phyloP scores from a whole-genome alignment of 1,140 invertebrate species.

The Wasmannia auropunctata region DNA sequence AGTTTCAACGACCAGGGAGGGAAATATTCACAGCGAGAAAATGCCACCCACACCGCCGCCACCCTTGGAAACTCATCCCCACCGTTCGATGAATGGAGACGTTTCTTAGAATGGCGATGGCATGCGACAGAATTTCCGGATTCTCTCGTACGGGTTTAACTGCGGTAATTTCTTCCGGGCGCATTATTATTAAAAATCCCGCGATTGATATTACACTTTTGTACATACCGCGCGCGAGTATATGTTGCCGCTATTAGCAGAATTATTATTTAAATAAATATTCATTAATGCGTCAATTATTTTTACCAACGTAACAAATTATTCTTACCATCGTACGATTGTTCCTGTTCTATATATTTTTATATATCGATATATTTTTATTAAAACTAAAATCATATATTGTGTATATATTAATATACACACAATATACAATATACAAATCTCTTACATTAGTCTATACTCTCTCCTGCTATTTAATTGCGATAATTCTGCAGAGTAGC shows the following conservation, averaged over 20 bases:
- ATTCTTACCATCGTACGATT: neutral
- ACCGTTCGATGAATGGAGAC: constrained; percentile 62
- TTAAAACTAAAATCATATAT: neutral
- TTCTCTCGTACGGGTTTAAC: constrained; percentile 28
- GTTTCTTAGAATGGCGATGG: constrained; percentile 62
- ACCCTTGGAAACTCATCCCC: constrained; percentile 44
- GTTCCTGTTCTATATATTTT: neutral
- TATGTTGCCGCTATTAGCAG: neutral
- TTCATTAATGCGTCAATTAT: neutral
- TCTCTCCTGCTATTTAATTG: neutral
- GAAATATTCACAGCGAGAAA: constrained; percentile 75
- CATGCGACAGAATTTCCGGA: constrained; percentile 53
- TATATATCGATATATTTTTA: neutral
- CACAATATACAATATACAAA: neutral
- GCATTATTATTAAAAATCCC: constrained; percentile 16
- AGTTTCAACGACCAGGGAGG: constrained; percentile 68
- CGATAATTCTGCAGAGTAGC: neutral
- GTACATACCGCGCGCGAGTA: neutral
- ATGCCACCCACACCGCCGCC: constrained; percentile 78
- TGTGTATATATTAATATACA: too few relatives aligned
- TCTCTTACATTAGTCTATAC: neutral
- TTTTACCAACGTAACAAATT: neutral
- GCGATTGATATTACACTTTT: neutral
- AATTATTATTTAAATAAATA: neutral
- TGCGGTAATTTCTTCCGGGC: constrained; percentile 27